Evolutionary conservation across 2,797 vertebrate genomes (phyloP).

Genomic region (Rhabdophis nuchalis): DNA sequence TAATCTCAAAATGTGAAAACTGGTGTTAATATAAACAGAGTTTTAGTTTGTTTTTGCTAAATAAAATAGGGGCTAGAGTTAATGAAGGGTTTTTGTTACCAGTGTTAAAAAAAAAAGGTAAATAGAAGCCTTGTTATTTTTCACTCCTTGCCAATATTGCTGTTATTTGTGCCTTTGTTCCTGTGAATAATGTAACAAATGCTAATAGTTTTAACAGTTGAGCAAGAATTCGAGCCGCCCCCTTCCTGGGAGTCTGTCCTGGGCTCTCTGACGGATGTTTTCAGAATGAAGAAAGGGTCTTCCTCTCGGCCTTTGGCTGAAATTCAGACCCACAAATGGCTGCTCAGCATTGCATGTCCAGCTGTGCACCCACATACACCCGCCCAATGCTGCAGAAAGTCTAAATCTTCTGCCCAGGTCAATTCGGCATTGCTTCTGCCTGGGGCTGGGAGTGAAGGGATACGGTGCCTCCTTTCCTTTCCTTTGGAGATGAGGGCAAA

Average conservation of each 20-base stretch:
- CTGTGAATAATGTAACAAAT: not conserved
- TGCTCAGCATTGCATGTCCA: not conserved
- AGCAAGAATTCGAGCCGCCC: too few species aligned
- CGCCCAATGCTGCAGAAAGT: not conserved
- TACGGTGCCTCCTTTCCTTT: conserved; percentile 50
- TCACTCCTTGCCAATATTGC: not conserved
- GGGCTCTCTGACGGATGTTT: not conserved
- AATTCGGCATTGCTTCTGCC: conserved; percentile 52
- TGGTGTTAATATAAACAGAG: too few species aligned
- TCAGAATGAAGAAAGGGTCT: not conserved
- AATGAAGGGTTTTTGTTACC: not conserved
- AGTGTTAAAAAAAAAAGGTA: not conserved
- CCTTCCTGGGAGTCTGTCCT: not conserved
- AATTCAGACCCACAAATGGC: not conserved
- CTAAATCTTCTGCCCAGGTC: conserved; percentile 19
- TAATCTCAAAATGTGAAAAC: too few species aligned
- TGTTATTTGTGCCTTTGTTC: not conserved
- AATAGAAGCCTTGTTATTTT: not conserved
- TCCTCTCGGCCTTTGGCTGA: not conserved
- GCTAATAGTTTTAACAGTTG: not conserved
- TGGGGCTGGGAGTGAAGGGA: conserved; percentile 36
- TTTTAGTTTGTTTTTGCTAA: not conserved
- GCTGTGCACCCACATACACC: not conserved
- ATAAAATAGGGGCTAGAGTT: not conserved
- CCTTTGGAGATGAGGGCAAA: conserved; percentile 56